These are phyloP conservation scores for Oryzias woworae DNA, from an alignment of 2,113 vertebrate species.

Conservation along the genomic window DNA sequence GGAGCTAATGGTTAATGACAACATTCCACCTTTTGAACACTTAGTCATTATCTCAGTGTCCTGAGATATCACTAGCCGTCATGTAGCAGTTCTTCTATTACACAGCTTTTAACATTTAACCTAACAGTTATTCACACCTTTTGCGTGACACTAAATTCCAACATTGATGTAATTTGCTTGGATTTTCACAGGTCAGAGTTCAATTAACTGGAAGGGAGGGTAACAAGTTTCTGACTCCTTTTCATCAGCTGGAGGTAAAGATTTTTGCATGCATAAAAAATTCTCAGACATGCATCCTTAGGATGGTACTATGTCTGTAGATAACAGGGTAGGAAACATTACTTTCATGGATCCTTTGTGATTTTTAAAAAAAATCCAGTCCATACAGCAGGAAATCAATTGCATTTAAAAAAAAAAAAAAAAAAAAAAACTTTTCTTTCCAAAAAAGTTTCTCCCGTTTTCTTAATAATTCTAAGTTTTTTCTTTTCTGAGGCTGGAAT, in stretches of 20 bases:
- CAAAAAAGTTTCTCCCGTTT: background rate
- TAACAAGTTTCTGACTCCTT: background rate
- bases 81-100: constrained; percentile 1
- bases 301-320: no score
- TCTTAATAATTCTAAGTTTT: background rate
- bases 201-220: background rate
- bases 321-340: no score
- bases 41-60: constrained; percentile 9
- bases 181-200: constrained; percentile 8
- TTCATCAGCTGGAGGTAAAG: background rate
- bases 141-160: constrained; percentile 1
- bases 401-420: background rate
- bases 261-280: background rate
- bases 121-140: background rate
- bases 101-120: constrained; percentile 16
- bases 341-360: background rate
- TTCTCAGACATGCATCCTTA: background rate
- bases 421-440: background rate
- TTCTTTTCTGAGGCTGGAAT: background rate
- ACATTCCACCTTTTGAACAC: constrained; percentile 15
- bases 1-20: constrained; percentile 21
- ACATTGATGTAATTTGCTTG: background rate
- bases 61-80: background rate
- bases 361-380: background rate
- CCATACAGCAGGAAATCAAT: no score